These are phyloP conservation scores for Pseudomyrmex sp. DNA, from an alignment of 1,140 invertebrate species.

Conservation along the genomic window DNA sequence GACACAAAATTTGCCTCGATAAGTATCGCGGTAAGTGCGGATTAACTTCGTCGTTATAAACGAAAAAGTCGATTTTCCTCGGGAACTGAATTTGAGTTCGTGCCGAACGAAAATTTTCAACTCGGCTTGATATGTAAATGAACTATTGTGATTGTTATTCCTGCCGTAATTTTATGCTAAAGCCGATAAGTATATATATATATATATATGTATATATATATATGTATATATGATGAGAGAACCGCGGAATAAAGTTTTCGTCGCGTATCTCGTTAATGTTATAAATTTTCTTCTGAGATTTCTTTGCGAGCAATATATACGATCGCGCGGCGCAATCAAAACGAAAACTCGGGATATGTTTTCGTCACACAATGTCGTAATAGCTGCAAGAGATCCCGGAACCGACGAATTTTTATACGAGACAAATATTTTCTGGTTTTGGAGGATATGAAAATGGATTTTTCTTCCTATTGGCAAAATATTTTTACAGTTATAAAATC, in stretches of 20 bases:
- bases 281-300: conserved; percentile 20
- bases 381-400: neutral
- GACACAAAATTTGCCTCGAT: conserved; percentile 60
- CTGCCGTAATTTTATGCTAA: conserved; percentile 50
- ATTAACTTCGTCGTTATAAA: conserved; percentile 65
- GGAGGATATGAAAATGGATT: neutral
- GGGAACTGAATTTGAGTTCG: conserved; percentile 56
- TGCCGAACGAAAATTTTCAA: conserved; percentile 66
- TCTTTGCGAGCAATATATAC: conserved; percentile 18
- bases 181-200: conserved; percentile 28
- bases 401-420: conserved; percentile 18
- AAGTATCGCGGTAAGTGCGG: conserved; percentile 59
- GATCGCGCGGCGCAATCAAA: neutral
- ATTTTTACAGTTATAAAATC: neutral
- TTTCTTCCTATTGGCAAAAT: conserved; percentile 1
- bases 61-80: conserved; percentile 56
- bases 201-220: neutral
- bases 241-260: conserved; percentile 14
- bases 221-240: conserved; percentile 1
- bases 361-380: neutral
- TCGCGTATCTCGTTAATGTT: conserved; percentile 12
- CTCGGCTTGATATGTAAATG: conserved; percentile 72
- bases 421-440: neutral
- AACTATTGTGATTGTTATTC: conserved; percentile 70
- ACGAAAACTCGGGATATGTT: conserved; percentile 13